Base-by-base conservation (phyloP, 1,140 invertebrate genomes). In the Holotrichia oblita region DNA sequence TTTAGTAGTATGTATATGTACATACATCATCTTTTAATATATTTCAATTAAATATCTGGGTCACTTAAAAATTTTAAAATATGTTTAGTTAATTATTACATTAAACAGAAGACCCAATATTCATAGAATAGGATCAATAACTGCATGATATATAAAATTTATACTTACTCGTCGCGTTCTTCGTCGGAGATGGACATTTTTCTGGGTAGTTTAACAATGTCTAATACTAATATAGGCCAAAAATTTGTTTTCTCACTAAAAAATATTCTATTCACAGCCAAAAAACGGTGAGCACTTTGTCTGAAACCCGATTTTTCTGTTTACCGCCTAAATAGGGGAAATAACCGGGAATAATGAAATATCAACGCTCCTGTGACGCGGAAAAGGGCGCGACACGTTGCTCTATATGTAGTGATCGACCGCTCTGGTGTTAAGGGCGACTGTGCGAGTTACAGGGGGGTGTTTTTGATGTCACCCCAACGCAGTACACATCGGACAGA, bases 131-230 rank as follows among this genome's bases (percentile, higher is more conserved):
- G 17, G n/a, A 17, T 55, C 48, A 55, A 55, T 55, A 14, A 34
- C 27, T 34, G 27, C 14, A 55, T 55, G 7, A 55, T 14, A 55
- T 17, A 55, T 55, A 34, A 72, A 72, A 40, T 40, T 40, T 40
- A 44, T 74, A 89, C 89, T 89, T 85, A 89, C 89, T 89, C 88
- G 82, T 89, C 89, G 77, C 86, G 80, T 83, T 89, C 88, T 83
- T 89, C 89, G 79, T 89, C 89, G n/a, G 87, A 88, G 8, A 88
- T 81, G 73, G 88, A 89, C 82, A 87, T 86, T 86, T 59, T 72
- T 10, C 61, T 69, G 10, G 22, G 17, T 6, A 55, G 6, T 17
- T 55, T 55, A 55, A 7, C 27, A 34, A 34, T 34, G 27, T n/a
- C 1, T 34, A 34, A 34, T 4, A 4, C 27, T 34, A 34, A 34